Evolutionary conservation across 2,888 invertebrate species (phyloP).

Genomic region (Hydrotaea diabolus): DNA sequence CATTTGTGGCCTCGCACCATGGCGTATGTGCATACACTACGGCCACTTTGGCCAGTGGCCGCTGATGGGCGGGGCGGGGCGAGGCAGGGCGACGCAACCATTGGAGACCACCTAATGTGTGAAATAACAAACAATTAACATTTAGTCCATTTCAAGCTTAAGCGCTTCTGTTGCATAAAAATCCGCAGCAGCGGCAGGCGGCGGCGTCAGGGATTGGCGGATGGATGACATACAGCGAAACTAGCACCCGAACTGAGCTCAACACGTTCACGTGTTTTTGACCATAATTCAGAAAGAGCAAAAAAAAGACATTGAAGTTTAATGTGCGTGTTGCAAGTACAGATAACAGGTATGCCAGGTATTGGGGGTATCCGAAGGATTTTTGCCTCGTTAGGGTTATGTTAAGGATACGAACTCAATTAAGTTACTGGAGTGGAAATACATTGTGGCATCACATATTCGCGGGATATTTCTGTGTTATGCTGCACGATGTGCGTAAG

Average conservation of each 20-base stretch:
- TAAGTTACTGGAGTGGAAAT: too few relatives aligned
- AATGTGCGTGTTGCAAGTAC: constrained; percentile 53
- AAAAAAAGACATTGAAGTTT: constrained; percentile 39
- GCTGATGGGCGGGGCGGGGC: too few relatives aligned
- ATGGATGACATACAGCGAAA: not conserved
- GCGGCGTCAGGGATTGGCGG: not conserved
- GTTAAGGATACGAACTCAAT: too few relatives aligned
- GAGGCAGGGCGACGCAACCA: not conserved
- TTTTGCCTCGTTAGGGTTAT: too few relatives aligned
- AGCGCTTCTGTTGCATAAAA: constrained; percentile 3
- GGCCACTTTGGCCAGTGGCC: not conserved
- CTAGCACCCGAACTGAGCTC: not conserved
- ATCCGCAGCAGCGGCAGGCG: not conserved
- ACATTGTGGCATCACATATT: too few relatives aligned
- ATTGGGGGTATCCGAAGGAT: not conserved
- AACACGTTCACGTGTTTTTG: constrained; percentile 13
- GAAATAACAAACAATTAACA: constrained; percentile 42
- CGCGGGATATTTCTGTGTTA: too few relatives aligned
- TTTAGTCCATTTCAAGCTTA: constrained; percentile 21
- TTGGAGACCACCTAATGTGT: constrained; percentile 33
- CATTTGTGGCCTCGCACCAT: not conserved
- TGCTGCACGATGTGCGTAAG: too few relatives aligned
- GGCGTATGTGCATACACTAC: not conserved
- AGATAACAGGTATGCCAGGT: constrained; percentile 1
- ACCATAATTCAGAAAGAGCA: not conserved